phyloP scores from a whole-genome alignment of 37 sponge, comb jelly and placozoan genomes.

The Chondrilla cf. caribensis region DNA sequence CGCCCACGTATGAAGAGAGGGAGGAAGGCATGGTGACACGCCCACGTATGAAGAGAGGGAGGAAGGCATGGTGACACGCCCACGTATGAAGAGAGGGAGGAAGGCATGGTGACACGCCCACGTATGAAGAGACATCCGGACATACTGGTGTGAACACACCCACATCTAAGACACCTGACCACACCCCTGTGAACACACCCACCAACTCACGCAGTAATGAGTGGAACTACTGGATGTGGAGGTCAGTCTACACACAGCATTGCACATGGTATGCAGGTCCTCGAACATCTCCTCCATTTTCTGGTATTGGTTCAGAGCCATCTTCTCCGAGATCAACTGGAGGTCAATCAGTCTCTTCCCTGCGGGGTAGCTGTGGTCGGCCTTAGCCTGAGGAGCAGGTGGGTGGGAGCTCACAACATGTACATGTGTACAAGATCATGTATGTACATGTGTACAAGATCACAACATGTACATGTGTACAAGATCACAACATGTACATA shows the following conservation, averaged over 20 bases:
- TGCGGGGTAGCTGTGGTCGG: slow-evolving; percentile 33
- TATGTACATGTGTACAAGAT: background rate
- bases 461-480: background rate
- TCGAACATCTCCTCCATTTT: slow-evolving; percentile 29
- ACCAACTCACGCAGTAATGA: slow-evolving; percentile 28
- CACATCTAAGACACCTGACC: too few relatives aligned
- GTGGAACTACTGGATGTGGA: background rate
- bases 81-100: too few relatives aligned
- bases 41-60: too few relatives aligned
- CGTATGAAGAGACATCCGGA: too few relatives aligned
- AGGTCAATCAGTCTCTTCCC: slow-evolving; percentile 65
- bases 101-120: too few relatives aligned
- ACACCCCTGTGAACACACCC: too few relatives aligned
- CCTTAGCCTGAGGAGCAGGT: background rate
- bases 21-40: too few relatives aligned
- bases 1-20: too few relatives aligned
- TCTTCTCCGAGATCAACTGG: slow-evolving; percentile 29
- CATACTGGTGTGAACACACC: too few relatives aligned
- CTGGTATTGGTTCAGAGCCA: slow-evolving; percentile 18
- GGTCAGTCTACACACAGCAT: slow-evolving; percentile 45
- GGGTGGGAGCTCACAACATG: background rate
- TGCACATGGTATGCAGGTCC: slow-evolving; percentile 39
- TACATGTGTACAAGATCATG: background rate
- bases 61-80: too few relatives aligned
- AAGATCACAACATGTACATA: too few relatives aligned